These are phyloP conservation scores for Drosophila siamana DNA, from an alignment of 2,888 invertebrate species.

Conservation along the genomic window DNA sequence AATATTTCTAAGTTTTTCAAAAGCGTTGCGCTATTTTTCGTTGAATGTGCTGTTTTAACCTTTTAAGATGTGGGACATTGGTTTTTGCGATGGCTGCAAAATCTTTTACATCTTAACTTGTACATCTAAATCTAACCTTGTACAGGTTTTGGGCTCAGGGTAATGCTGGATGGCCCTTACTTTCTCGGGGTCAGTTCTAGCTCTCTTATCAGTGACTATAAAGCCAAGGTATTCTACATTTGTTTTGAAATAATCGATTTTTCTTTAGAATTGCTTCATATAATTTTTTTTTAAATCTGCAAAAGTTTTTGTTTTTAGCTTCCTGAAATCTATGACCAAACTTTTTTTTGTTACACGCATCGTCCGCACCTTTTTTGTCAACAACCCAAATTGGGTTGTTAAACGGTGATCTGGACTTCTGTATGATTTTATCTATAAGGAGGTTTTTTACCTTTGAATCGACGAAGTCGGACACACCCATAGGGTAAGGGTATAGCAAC, in stretches of 20 bases:
- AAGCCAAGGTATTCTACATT: neutral
- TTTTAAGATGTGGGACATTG: neutral
- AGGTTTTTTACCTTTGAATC: conserved; percentile 3
- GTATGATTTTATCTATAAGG: neutral
- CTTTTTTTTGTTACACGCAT: conserved; percentile 21
- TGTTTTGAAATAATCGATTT: conserved; percentile 10
- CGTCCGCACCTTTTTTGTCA: conserved; percentile 4
- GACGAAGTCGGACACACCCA: conserved; percentile 13
- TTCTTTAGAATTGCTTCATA: neutral
- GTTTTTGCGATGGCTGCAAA: neutral
- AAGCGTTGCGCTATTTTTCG: neutral
- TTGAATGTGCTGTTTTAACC: neutral
- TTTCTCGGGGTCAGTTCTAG: conserved; percentile 2
- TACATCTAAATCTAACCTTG: neutral
- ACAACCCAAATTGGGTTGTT: conserved; percentile 15
- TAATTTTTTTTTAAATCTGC: too few species aligned
- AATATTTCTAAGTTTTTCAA: neutral
- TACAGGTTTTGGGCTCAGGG: too few species aligned
- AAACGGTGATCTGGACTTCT: conserved; percentile 4
- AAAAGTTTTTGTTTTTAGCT: too few species aligned
- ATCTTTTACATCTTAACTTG: conserved; percentile 7
- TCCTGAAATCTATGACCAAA: too few species aligned
- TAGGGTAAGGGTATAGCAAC: conserved; percentile 10
- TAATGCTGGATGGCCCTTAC: neutral
- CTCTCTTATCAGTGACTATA: neutral